Conservation (phyloP, 2,888 invertebrate genomes). For the Melanostoma scalare region DNA sequence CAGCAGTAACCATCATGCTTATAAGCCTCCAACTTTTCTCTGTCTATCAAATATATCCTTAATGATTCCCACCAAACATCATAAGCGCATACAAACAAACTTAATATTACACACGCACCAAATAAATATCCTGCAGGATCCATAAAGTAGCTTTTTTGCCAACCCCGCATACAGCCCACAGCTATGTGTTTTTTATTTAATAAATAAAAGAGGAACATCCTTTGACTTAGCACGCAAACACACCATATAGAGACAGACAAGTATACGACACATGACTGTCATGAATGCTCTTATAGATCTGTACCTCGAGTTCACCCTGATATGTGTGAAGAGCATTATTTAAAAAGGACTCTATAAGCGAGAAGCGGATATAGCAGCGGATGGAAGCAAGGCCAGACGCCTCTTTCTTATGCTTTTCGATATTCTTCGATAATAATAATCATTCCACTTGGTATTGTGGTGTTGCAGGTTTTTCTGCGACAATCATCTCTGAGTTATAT, state of each 20-base stretch:
- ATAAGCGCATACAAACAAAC: constrained; percentile 53
- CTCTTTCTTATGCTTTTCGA: constrained; percentile 21
- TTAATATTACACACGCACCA: constrained; percentile 57
- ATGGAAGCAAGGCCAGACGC: constrained; percentile 40
- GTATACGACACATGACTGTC: neutral
- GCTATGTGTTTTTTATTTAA: constrained; percentile 20
- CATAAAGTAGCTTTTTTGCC: constrained; percentile 5
- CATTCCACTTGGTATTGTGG: constrained; percentile 36
- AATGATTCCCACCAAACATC: constrained; percentile 65
- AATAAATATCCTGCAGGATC: constrained; percentile 42
- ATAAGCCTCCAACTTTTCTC: constrained; percentile 1
- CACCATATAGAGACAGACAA: neutral
- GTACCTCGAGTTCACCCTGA: neutral
- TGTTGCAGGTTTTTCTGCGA: constrained; percentile 44
- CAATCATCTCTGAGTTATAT: constrained; percentile 65
- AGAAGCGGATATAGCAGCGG: neutral
- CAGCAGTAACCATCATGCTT: constrained; percentile 14
- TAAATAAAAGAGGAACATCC: constrained; percentile 22
- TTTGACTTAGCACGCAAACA: constrained; percentile 19
- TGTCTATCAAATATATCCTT: constrained; percentile 44
- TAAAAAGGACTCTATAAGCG: constrained; percentile 26
- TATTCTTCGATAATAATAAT: constrained; percentile 65
- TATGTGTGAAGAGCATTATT: constrained; percentile 10
- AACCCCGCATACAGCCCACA: neutral
- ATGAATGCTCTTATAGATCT: constrained; percentile 13